Base-by-base conservation (phyloP, 2,113 vertebrate species). In the Sisor rabdophorus region DNA sequence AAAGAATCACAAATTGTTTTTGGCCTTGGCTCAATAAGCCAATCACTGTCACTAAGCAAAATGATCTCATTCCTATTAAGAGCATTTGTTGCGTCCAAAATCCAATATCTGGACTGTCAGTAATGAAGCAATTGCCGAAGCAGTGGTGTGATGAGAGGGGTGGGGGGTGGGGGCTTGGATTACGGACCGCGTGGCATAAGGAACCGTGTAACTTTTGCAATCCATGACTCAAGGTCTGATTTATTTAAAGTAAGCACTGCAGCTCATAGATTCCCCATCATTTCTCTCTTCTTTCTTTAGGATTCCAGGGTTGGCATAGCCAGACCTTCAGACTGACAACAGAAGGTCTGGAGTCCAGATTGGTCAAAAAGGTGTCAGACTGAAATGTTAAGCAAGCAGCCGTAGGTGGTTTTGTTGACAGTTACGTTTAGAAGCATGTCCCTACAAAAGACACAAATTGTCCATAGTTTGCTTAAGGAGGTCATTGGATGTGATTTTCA, bases 11-110 rank as follows among this genome's bases (percentile, higher is more conserved):
- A 86, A 81, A 86, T 84, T 85, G 84, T 83, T 82, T 86, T 85
- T 81, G 84, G 76, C 84, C 80, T 24, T 10, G 55, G 75, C 79
- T 80, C 79, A 83, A 84, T 77, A 79, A 84, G 80, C 80, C 82
- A 86, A 83, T 85, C 85, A 73, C 82, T 81, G 84, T 76, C 40
- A 44, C 82, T 79, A 78, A 81, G 64, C 76, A 44, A 71, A 80
- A 79, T 84, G 85, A 86, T 82, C 83, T 85, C 80, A 82, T 85
- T 86, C 80, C 77, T 84, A 84, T 86, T 86, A 84, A 85, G 77
- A 84, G 77, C 79, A 85, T 82, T 84, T 85, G 80, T 85, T 85
- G 79, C 65, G 67, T 86, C 85, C 82, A 76, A 79, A 85, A 86
- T 85, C 82, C 84, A 86, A 86, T 84, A 84, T 84, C 79, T 78